A percentile compares a stretch with the other conserved stretches of the same genome.
phyloP scores from a whole-genome alignment of 1,140 invertebrate genomes.

The Aphis craccivora region DNA sequence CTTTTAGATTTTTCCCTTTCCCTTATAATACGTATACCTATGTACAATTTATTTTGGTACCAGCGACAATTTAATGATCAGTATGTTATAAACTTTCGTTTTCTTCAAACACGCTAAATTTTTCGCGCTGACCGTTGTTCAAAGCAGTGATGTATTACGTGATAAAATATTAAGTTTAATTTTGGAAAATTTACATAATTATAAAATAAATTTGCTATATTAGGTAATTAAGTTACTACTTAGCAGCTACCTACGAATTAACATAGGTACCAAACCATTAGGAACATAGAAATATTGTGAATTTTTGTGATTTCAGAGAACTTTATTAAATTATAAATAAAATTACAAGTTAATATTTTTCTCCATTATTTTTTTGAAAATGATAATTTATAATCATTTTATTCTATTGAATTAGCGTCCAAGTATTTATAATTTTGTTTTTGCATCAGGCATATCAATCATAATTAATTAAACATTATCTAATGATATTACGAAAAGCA shows the following conservation, averaged over 20 bases:
- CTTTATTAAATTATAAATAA: too few species aligned
- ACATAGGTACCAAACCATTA: not conserved
- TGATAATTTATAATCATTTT: too few species aligned
- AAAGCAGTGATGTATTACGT: not conserved
- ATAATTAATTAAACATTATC: too few species aligned
- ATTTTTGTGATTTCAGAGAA: too few species aligned
- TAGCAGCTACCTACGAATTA: not conserved
- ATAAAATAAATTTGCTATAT: not conserved
- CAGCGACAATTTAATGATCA: conserved; percentile 3
- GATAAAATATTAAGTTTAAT: conserved; percentile 15
- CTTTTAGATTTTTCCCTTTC: not conserved
- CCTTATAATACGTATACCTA: not conserved
- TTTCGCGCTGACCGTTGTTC: not conserved
- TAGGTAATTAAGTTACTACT: not conserved
- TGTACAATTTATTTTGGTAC: not conserved
- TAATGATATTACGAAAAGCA: too few species aligned
- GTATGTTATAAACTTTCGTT: not conserved
- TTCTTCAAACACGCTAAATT: conserved; percentile 14
- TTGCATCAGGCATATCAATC: too few species aligned
- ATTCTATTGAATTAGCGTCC: too few species aligned
- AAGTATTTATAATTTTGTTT: too few species aligned
- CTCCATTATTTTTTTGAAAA: too few species aligned
- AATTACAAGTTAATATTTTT: too few species aligned
- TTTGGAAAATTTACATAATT: conserved; percentile 25
- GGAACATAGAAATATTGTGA: not conserved